These are phyloP conservation scores for Arnoldichthys spilopterus DNA, from an alignment of 2,797 vertebrate species.

Conservation along the genomic window DNA sequence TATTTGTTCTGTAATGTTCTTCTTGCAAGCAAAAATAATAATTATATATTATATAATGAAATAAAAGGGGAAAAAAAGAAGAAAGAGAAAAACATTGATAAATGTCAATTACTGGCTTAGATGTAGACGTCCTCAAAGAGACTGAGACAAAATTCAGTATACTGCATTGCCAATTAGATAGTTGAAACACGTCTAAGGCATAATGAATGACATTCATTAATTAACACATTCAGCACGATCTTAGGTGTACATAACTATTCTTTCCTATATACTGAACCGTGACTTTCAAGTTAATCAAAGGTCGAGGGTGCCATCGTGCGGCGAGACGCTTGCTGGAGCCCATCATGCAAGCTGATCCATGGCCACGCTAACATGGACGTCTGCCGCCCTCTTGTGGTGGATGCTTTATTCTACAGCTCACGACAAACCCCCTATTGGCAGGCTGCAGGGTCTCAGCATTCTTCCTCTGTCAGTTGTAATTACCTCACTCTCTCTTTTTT, in stretches of 20 bases:
- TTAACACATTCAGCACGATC: background rate
- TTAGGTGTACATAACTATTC: background rate
- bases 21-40: too few species aligned
- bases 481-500: too few species aligned
- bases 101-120: too few species aligned
- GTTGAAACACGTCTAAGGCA: background rate
- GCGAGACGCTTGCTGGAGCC: background rate
- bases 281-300: background rate
- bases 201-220: constrained; percentile 10
- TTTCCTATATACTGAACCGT: too few species aligned
- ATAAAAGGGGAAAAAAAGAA: too few species aligned
- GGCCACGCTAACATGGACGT: background rate
- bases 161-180: background rate
- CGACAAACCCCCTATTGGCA: background rate
- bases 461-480: too few species aligned
- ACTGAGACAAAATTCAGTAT: background rate
- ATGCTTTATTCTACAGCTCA: background rate
- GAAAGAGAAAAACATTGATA: too few species aligned
- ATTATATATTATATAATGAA: too few species aligned
- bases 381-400: constrained; percentile 42
- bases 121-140: too few species aligned
- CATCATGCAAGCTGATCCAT: background rate
- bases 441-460: too few species aligned
- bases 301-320: constrained; percentile 44
- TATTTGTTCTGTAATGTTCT: too few species aligned